phyloP scores from a whole-genome alignment of 2,888 invertebrate genomes.

The Drosophila formosana region DNA sequence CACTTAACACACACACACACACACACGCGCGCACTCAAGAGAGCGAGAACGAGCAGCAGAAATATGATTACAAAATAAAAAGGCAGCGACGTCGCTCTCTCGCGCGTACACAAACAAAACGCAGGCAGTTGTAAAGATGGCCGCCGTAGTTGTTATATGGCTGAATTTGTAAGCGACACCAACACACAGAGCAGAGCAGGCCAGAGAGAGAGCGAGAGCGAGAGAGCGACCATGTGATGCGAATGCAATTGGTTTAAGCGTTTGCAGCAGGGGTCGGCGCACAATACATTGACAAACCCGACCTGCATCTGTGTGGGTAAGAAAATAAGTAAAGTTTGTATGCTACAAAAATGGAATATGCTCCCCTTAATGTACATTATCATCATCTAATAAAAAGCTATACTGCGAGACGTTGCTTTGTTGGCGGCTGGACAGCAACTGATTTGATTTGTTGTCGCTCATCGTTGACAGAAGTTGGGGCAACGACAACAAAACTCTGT shows the following conservation, averaged over 20 bases:
- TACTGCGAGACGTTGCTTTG: too few species aligned
- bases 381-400: too few species aligned
- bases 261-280: conserved; percentile 28
- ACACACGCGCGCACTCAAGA: conserved; percentile 32
- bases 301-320: too few species aligned
- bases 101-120: conserved; percentile 46
- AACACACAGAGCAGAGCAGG: conserved; percentile 32
- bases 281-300: too few species aligned
- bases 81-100: conserved; percentile 41
- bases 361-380: too few species aligned
- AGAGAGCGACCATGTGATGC: conserved; percentile 44
- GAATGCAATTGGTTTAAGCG: conserved; percentile 79
- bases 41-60: conserved; percentile 46
- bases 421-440: too few species aligned
- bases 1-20: conserved; percentile 42
- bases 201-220: conserved; percentile 22
- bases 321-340: too few species aligned
- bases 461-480: too few species aligned
- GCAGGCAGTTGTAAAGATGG: conserved; percentile 78
- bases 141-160: conserved; percentile 70
- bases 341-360: too few species aligned
- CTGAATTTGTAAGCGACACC: conserved; percentile 73
- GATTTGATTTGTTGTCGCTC: too few species aligned
- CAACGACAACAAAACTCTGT: conserved; percentile 44
- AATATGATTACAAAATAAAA: conserved; percentile 73